Evolutionary conservation across 1,140 invertebrate species (phyloP).

Genomic region (Orius laevigatus): DNA sequence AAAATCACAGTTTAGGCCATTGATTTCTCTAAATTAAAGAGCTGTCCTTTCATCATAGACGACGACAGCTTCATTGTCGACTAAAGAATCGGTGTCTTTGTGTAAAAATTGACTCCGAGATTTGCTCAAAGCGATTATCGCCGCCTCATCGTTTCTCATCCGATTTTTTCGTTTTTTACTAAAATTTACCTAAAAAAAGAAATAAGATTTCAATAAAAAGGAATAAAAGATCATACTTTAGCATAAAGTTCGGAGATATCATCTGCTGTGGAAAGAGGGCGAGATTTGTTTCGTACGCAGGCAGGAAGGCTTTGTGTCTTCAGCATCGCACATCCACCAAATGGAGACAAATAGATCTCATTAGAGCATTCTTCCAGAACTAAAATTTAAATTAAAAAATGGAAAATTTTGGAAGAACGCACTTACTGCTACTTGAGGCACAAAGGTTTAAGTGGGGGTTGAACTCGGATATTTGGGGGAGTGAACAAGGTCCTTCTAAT

Average conservation of each 20-base stretch:
- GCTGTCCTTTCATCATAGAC: constrained; percentile 57
- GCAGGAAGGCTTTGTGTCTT: constrained; percentile 50
- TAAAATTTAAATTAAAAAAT: constrained; percentile 22
- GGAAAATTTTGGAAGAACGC: not conserved
- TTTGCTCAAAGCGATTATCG: constrained; percentile 55
- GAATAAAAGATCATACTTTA: constrained; percentile 44
- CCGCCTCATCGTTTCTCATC: constrained; percentile 56
- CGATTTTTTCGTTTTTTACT: constrained; percentile 54
- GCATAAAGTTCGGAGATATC: constrained; percentile 51
- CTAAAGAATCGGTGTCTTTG: constrained; percentile 36
- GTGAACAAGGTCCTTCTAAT: constrained; percentile 16
- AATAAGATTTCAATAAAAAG: constrained; percentile 20
- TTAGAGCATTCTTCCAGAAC: constrained; percentile 39
- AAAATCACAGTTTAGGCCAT: too few relatives aligned
- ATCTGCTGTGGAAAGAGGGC: constrained; percentile 46
- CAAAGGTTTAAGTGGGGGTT: constrained; percentile 31
- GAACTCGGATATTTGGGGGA: constrained; percentile 36
- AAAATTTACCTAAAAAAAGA: constrained; percentile 40
- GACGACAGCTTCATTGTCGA: constrained; percentile 51
- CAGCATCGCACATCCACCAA: constrained; percentile 28
- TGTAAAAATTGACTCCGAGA: constrained; percentile 45
- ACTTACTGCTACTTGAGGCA: constrained; percentile 45
- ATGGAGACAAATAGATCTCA: constrained; percentile 27
- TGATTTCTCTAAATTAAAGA: constrained; percentile 26
- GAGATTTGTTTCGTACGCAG: constrained; percentile 42